Base-by-base conservation (phyloP, 1,140 invertebrate genomes). In the Carcinoscorpius rotundicauda region DNA sequence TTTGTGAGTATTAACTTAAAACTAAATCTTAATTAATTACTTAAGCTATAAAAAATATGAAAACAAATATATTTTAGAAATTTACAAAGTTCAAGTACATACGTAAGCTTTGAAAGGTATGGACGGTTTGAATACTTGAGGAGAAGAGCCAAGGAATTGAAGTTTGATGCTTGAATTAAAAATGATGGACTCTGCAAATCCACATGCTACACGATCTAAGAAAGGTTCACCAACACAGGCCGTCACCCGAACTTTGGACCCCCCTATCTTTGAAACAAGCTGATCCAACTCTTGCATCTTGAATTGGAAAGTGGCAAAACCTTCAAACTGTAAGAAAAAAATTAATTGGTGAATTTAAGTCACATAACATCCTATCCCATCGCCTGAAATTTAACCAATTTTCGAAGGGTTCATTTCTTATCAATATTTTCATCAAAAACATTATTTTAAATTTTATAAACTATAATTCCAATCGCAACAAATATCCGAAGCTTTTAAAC, bases 51-150 rank as follows among this genome's bases (percentile, higher is more conserved):
- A 10, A 10, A 57, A 57, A 11, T 57, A 57, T 10, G 10, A 57
- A 10, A 57, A 57, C 11, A 11, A 57, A 10, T 10, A 10, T 57
- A 57, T 10, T 57, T 11, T 10, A 10, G 11, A 57, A 57, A 10
- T 10, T 57, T 57, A 57, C 11, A 57, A 57, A 57, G 10, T 57
- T 10, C 11, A n/a, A 66, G 49, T 73, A 66, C 79, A 77, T 72
- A 84, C 81, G 68, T 80, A 74, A 49, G 75, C 71, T 49, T 76
- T 75, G 66, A 82, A 77, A 2, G 78, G 75, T 70, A 82, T 78
- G 64, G 80, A 78, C 4, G 83, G 83, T 71, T 81, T 83, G 71
- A 84, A 86, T 51, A 81, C 74, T 58, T 79, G 71, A 3, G 81
- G 78, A 56, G 71, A 72, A 52, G 76, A 72, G 49, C 81, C 82